Base-by-base conservation (phyloP, 2,113 vertebrate genomes). In the Bufo gargarizans region DNA sequence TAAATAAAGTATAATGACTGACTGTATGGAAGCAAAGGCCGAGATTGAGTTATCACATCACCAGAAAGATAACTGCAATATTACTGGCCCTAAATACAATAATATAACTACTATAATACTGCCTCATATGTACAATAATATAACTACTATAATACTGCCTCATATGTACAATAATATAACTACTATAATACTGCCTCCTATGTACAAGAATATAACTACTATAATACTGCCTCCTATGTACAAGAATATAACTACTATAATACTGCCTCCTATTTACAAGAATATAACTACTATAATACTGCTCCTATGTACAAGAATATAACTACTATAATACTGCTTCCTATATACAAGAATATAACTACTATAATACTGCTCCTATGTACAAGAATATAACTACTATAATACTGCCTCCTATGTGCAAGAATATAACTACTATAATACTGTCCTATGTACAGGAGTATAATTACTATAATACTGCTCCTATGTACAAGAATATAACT, bases 211-310 rank as follows among this genome's bases (percentile, higher is more conserved):
- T 69, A 69, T 69, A 61, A 61, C 59, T 69, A 12, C 65, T 69
- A 69, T 69, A 69, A 22, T 69, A 69, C 65, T 69, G 65, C 65
- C 65, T 3, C 65, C 65, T 69, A 69, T 69, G 22, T 74, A 45
- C 71, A 47, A 2, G 33, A 74, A 74, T 74, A 74, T 74, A 74
- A 74, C 71, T 74, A 74, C 71, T 45, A 74, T 74, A 47, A 74
- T 74, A 74, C 71, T 74, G 43, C 71, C 8, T 5, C 43, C 71
- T 74, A 74, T 74, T 5, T 47, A 74, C 14, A 71, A 71, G 67
- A 74, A 74, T 47, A 74, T 45, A 74, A 47, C 71, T 74, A 74
- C 71, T 74, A 74, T 74, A 74, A 74, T 74, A 74, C 71, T 74
- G 43, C 71, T 8, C 71, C 33, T 43, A 43, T 71, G 16, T 71